Evolutionary conservation across 2,888 invertebrate genomes (phyloP), one percentile per base, ranked within the genome.

Genomic region (Rhodophaea formosa): DNA sequence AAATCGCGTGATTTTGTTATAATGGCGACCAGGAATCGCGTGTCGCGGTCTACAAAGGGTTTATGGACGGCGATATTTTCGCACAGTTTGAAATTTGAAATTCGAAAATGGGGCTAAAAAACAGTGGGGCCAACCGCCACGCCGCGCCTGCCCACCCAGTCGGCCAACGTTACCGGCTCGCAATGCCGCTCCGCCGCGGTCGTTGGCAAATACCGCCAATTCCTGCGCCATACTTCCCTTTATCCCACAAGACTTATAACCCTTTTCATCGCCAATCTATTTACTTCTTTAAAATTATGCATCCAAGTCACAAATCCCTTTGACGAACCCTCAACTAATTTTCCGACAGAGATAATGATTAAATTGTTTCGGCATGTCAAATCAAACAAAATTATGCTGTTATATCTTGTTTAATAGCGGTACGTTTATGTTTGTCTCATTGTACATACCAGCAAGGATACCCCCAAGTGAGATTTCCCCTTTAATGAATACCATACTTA

Each of bases 381-480:
- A 90, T 89, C 88, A 90, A 88, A 91, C 85, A 82, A 89, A 90
- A 91, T 90, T 88, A 91, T 91, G 86, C 88, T 88, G 89, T 91
- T 89, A 90, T 88, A 89, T 88, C 86, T 89, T 87, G 86, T 88
- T 89, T 86, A 88, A 89, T 86, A 83, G 86, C 79, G 74, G 82
- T 82, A 71, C 77, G 76, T 75, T 84, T 86, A 82, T 80, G 77
- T 80, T 80, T 80, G 79, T 80, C 70, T 77, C 75, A 70, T 32
- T 49, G 49, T 82, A 80, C 79, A 86, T 88, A 73, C 82, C 79
- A 69, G 64, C 71, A 68, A 79, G 75, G 81, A 79, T 81, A 77
- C 75, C 73, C 70, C 69, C 75, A 73, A 84, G 82, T 81, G 78
- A 82, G 80, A 83, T 84, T 84, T 84, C 78, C 84, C 79, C 73